A percentile compares a stretch with the other conserved stretches of the same genome.
Conservation (phyloP, 2,113 vertebrate genomes). For the Antennarius striatus region DNA sequence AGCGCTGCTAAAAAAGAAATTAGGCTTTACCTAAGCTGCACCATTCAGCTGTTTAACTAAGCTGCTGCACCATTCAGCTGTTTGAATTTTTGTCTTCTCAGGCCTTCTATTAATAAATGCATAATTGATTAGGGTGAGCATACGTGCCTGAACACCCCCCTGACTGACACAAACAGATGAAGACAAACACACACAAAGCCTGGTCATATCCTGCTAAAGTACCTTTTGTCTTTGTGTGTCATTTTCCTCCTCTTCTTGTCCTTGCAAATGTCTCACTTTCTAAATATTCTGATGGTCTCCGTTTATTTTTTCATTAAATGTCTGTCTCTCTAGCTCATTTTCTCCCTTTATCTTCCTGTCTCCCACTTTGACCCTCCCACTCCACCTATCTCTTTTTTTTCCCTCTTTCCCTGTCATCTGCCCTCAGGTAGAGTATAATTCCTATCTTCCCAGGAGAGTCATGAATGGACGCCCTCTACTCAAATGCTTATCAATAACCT, state of each 20-base stretch:
- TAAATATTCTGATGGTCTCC: slow-evolving; percentile 23
- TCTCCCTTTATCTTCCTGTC: slow-evolving; percentile 34
- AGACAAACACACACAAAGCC: slow-evolving; percentile 40
- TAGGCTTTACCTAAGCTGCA: slow-evolving; percentile 80
- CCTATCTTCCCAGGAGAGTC: slow-evolving; percentile 75
- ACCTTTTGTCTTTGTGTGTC: slow-evolving; percentile 26
- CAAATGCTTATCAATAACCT: slow-evolving; percentile 84
- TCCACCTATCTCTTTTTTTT: slow-evolving; percentile 43
- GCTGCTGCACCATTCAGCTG: slow-evolving; percentile 78
- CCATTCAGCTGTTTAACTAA: slow-evolving; percentile 81
- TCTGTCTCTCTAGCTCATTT: slow-evolving; percentile 53
- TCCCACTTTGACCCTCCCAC: slow-evolving; percentile 42
- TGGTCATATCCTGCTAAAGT: slow-evolving; percentile 13
- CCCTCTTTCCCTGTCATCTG: slow-evolving; percentile 56
- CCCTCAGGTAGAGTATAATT: slow-evolving; percentile 78
- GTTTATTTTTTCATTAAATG: slow-evolving; percentile 34
- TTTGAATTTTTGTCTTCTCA: slow-evolving; percentile 80
- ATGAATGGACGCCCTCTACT: slow-evolving; percentile 79
- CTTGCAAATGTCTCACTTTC: slow-evolving; percentile 43
- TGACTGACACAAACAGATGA: slow-evolving; percentile 41
- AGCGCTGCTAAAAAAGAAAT: slow-evolving; percentile 80
- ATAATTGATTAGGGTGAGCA: slow-evolving; percentile 77
- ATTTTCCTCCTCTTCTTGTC: slow-evolving; percentile 38
- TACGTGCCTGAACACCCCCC: slow-evolving; percentile 70
- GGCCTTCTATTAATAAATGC: slow-evolving; percentile 80